Evolutionary conservation across 2,888 invertebrate genomes (phyloP).

Genomic region (Synergus laeviventris): DNA sequence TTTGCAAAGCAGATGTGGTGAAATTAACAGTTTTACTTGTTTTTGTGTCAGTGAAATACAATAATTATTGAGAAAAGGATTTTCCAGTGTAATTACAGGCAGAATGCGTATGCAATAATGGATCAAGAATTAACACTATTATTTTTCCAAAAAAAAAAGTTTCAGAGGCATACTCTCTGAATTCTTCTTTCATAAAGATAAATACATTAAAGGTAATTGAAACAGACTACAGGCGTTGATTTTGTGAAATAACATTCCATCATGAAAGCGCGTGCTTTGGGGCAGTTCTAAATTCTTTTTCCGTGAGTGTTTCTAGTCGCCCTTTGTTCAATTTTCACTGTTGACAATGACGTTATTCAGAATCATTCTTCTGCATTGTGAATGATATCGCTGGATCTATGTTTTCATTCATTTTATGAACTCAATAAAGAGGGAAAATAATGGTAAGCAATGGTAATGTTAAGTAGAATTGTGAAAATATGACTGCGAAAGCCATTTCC

Average conservation of each 20-base stretch:
- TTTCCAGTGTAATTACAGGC: too few species aligned
- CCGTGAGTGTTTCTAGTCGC: background rate
- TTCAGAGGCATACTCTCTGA: too few species aligned
- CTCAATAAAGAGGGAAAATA: background rate
- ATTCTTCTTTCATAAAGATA: too few species aligned
- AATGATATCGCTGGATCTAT: background rate
- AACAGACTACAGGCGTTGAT: background rate
- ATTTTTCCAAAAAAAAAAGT: too few species aligned
- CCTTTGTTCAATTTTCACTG: background rate
- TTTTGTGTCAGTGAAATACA: too few species aligned
- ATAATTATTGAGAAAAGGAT: too few species aligned
- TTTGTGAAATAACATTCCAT: background rate
- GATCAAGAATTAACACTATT: too few species aligned
- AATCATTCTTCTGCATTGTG: background rate
- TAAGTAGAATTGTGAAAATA: background rate
- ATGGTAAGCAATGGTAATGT: background rate
- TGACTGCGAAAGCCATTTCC: too few species aligned
- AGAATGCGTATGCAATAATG: too few species aligned
- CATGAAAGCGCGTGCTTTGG: background rate
- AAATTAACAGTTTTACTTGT: too few species aligned
- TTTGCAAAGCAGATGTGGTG: too few species aligned
- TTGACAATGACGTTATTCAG: background rate
- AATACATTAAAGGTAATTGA: background rate
- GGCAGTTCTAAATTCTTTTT: too few species aligned
- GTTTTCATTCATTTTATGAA: background rate